Conservation (phyloP, 2,888 invertebrate species). For the Rhamnusium bicolor region DNA sequence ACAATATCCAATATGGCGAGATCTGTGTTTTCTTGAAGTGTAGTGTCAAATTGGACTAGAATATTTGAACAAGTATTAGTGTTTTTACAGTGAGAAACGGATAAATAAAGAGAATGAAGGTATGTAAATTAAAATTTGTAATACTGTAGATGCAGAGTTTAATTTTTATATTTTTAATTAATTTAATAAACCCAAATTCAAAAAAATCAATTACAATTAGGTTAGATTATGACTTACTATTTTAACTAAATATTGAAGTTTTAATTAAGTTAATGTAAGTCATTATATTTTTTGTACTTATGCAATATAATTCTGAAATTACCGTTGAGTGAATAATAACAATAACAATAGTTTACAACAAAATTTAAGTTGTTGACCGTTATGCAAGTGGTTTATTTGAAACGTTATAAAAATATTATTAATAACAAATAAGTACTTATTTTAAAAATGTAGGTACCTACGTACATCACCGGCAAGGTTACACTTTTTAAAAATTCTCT, state of each 20-base stretch:
- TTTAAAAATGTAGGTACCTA: neutral
- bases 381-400: neutral
- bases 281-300: too few relatives aligned
- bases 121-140: conserved; percentile 1
- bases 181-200: conserved; percentile 17
- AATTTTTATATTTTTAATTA: neutral
- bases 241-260: neutral
- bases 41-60: conserved; percentile 42
- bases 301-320: too few relatives aligned
- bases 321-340: neutral
- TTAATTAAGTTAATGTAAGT: neutral
- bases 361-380: neutral
- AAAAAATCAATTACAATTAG: conserved; percentile 44
- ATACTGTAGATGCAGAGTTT: neutral
- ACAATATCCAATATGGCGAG: conserved; percentile 58
- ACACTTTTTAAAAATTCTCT: neutral
- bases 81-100: conserved; percentile 37
- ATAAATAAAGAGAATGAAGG: conserved; percentile 1
- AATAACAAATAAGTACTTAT: too few relatives aligned
- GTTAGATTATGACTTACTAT: conserved; percentile 13
- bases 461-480: neutral
- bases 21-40: conserved; percentile 52
- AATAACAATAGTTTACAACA: neutral
- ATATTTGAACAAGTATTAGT: conserved; percentile 31
- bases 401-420: too few relatives aligned